Base-by-base conservation (phyloP, 2,113 vertebrate species). In the Suricata suricatta region DNA sequence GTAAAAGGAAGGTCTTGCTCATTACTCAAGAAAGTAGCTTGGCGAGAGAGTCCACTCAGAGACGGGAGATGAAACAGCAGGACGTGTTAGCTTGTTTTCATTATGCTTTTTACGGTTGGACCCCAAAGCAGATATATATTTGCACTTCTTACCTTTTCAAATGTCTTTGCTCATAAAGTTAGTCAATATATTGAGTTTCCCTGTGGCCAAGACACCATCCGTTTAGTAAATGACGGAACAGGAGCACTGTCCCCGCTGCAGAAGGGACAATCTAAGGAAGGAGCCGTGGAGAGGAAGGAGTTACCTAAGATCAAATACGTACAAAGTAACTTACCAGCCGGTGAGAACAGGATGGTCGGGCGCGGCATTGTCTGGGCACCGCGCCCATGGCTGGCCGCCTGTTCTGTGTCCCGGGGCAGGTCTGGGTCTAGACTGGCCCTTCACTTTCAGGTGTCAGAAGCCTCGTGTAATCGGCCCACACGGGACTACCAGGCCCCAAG, bases 81-180 rank as follows among this genome's bases (percentile, higher is more conserved):
- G 15, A 15, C 68, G 10, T 64, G 68, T 72, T 63, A 52, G 35
- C 29, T 82, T 68, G 17, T 29, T 88, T 95, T 60, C 60, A 76
- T 52, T 64, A 44, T 35, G n/a, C 52, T 76, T 44, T 96, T 92
- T 81, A 94, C 3, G 69, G 47, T 17, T 83, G 38, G 50, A 79
- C 60, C 96, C 35, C 82, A 88, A 82, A 74, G 38, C 83, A 90
- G 47, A 57, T 90, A 13, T 90, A 13, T 21, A 31, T 44, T 60
- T 68, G 44, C 7, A 23, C 52, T 35, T 35, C 21, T 83, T 50
- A 60, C 31, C 25, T 76, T 79, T 74, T 38, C 35, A n/a, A 23
- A 29, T 77, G 19, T 63, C 52, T 68, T 84, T 94, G 7, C 44
- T 87, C 14, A 71, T 29, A 69, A 86, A 88, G 21, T 15, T 57